Conservation (phyloP, 2,888 invertebrate genomes). For the Embidobia sp. region DNA sequence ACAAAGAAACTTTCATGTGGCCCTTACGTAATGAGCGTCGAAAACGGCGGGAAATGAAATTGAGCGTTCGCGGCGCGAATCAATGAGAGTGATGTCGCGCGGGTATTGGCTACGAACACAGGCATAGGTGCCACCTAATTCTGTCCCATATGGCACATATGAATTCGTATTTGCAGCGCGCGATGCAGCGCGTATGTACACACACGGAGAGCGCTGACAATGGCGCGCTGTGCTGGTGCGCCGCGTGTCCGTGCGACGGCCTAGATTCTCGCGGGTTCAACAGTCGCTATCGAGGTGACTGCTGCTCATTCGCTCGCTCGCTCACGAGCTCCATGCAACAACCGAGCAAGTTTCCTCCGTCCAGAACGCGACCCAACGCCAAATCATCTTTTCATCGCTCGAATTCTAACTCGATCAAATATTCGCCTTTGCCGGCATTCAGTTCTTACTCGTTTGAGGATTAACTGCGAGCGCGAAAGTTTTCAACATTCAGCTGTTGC, state of each 20-base stretch:
- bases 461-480: too few species aligned
- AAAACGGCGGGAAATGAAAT: slow-evolving; percentile 17
- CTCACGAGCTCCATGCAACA: slow-evolving; percentile 74
- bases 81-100: slow-evolving; percentile 66
- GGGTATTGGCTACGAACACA: slow-evolving; percentile 55
- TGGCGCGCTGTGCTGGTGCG: slow-evolving; percentile 72
- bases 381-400: too few species aligned
- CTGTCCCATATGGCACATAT: slow-evolving; percentile 46
- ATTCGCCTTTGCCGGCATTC: too few species aligned
- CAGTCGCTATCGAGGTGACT: slow-evolving; percentile 82
- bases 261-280: slow-evolving; percentile 81
- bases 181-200: slow-evolving; percentile 40
- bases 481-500: too few species aligned
- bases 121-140: slow-evolving; percentile 42
- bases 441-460: too few species aligned
- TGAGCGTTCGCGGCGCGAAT: slow-evolving; percentile 39
- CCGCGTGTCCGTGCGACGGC: slow-evolving; percentile 83
- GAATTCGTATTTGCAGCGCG: slow-evolving; percentile 42
- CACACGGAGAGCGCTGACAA: slow-evolving; percentile 68
- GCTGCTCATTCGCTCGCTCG: slow-evolving; percentile 68
- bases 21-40: slow-evolving; percentile 8
- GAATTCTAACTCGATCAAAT: too few species aligned
- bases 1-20: too few species aligned
- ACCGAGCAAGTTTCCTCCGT: slow-evolving; percentile 73
- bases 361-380: too few species aligned